phyloP scores from a whole-genome alignment of 2,797 vertebrate genomes.

The Molossus alvarezi region DNA sequence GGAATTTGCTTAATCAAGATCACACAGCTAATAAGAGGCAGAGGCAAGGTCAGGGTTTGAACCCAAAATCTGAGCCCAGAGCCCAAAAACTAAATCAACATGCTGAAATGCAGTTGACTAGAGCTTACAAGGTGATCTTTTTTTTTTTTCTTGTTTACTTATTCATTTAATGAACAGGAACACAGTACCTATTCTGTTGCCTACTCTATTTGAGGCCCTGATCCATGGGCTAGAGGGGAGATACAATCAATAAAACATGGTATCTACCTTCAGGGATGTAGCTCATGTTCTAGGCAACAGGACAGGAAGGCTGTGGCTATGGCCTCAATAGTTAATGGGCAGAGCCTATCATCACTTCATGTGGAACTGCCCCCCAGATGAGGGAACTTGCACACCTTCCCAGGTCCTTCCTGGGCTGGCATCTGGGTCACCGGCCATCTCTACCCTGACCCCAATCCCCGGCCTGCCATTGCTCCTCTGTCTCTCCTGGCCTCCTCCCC shows the following conservation, averaged over 20 bases:
- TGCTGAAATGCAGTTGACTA: background rate
- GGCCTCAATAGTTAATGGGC: background rate
- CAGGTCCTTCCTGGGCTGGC: background rate
- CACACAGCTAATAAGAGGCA: constrained; percentile 17
- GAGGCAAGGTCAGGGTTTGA: constrained; percentile 41
- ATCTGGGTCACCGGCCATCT: background rate
- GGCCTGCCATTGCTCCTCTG: background rate
- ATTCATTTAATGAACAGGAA: constrained; percentile 21
- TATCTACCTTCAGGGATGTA: background rate
- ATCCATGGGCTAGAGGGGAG: background rate
- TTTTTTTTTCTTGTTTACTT: background rate
- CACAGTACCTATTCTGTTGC: background rate
- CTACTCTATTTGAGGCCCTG: background rate
- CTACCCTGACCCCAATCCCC: background rate
- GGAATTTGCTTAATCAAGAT: constrained; percentile 22
- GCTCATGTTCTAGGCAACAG: background rate
- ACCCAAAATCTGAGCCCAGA: constrained; percentile 4
- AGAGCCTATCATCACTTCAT: background rate
- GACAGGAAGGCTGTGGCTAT: background rate
- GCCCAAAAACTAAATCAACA: background rate
- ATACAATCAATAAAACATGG: constrained; percentile 20
- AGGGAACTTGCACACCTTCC: background rate
- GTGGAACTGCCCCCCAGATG: background rate
- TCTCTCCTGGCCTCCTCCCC: background rate
- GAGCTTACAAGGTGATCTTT: background rate